Evolutionary conservation across 2,888 invertebrate genomes (phyloP).

Genomic region (Nysson spinosus): DNA sequence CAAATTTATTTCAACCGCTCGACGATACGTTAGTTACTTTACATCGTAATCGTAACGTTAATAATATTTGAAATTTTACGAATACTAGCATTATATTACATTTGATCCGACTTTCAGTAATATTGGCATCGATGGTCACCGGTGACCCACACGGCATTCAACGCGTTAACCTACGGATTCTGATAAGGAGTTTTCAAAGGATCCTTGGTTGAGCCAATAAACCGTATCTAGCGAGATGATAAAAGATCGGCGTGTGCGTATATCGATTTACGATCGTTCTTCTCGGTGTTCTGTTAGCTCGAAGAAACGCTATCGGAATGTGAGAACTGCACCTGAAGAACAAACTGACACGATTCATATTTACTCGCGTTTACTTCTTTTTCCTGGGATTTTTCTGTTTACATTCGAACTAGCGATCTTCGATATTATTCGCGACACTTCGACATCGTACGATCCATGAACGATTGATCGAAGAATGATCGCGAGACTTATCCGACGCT

Average conservation of each 20-base stretch:
- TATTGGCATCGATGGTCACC: no score
- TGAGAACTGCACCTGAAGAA: constrained; percentile 66
- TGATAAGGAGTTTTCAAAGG: constrained; percentile 25
- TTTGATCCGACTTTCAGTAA: no score
- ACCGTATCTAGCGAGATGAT: constrained; percentile 22
- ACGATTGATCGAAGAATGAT: no score
- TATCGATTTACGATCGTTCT: constrained; percentile 16
- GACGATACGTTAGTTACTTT: no score
- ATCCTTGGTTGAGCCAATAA: constrained; percentile 12
- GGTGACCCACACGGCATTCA: no score
- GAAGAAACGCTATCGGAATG: constrained; percentile 22
- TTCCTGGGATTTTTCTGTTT: not conserved
- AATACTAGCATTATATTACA: no score
- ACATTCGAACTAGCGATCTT: constrained; percentile 31
- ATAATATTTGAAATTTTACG: no score
- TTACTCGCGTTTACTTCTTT: constrained; percentile 32
- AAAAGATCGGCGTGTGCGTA: constrained; percentile 11
- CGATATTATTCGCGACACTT: constrained; percentile 33
- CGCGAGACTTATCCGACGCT: constrained; percentile 10
- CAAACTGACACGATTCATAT: constrained; percentile 47
- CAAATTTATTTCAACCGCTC: no score
- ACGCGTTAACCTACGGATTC: no score
- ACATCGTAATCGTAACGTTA: no score
- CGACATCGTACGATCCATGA: constrained; percentile 15
- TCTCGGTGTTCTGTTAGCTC: not conserved